phyloP scores from a whole-genome alignment of 2,113 vertebrate species.

The Gallinago media region DNA sequence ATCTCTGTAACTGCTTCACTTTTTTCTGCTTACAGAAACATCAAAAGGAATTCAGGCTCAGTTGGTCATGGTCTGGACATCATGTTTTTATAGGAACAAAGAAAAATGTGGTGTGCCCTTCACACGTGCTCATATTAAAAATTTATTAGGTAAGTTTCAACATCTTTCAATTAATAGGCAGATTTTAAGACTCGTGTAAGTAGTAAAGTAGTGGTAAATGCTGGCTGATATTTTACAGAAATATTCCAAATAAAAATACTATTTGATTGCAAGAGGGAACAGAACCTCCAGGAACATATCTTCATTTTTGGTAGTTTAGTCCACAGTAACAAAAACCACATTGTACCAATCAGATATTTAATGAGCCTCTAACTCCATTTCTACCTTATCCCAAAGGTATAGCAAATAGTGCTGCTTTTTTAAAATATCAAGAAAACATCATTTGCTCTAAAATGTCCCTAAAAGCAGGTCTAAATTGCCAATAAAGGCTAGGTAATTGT shows the following conservation, averaged over 20 bases:
- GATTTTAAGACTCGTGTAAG: conserved; percentile 46
- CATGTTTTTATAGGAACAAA: conserved; percentile 14
- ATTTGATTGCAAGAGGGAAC: conserved; percentile 12
- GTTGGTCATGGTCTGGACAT: neutral
- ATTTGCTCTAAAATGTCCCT: conserved; percentile 88
- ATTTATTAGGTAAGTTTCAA: conserved; percentile 47
- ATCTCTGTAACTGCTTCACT: neutral
- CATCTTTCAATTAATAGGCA: conserved; percentile 51
- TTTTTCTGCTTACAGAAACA: neutral
- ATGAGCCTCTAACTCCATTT: conserved; percentile 86
- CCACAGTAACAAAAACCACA: conserved; percentile 70
- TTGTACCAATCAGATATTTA: conserved; percentile 81
- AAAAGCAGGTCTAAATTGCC: conserved; percentile 89
- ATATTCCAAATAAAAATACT: conserved; percentile 51
- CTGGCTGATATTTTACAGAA: conserved; percentile 43
- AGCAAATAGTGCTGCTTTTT: conserved; percentile 82
- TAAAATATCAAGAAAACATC: conserved; percentile 86
- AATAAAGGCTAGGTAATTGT: conserved; percentile 87
- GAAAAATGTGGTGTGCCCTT: neutral
- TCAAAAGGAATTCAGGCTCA: neutral
- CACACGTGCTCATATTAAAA: conserved; percentile 49
- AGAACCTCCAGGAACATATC: conserved; percentile 36
- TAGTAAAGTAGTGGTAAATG: conserved; percentile 14
- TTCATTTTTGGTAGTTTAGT: conserved; percentile 65
- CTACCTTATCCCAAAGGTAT: conserved; percentile 85